Conservation (phyloP, 37 sponge, comb jelly and placozoan genomes). For the Cladorhizidae sp. region DNA sequence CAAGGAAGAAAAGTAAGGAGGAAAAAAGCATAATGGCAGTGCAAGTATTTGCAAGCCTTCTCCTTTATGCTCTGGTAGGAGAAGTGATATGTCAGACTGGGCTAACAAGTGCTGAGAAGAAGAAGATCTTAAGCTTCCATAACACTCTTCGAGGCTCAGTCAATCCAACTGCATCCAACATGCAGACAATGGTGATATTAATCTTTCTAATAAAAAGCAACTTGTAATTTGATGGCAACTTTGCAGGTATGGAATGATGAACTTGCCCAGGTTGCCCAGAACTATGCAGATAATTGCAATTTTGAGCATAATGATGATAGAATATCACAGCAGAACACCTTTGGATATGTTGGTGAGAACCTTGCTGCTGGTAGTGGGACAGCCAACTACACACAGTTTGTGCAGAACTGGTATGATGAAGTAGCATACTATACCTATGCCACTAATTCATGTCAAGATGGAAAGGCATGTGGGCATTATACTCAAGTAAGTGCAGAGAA, state of each 20-base stretch:
- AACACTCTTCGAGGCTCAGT: not conserved
- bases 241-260: conserved; percentile 24
- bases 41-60: too few relatives aligned
- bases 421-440: not conserved
- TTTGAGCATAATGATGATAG: conserved; percentile 15
- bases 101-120: not conserved
- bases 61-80: too few relatives aligned
- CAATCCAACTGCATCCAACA: conserved; percentile 8
- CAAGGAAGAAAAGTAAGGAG: too few relatives aligned
- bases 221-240: too few relatives aligned
- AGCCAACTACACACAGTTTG: not conserved
- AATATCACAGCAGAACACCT: not conserved
- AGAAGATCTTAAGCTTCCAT: not conserved
- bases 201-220: not conserved
- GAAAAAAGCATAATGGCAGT: too few relatives aligned
- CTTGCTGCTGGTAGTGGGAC: conserved; percentile 8
- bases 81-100: not conserved
- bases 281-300: conserved; percentile 12
- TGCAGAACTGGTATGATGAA: conserved; percentile 20
- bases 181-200: not conserved
- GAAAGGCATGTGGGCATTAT: conserved; percentile 27
- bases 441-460: not conserved
- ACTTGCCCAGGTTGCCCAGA: conserved; percentile 20
- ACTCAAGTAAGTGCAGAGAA: conserved; percentile 42
- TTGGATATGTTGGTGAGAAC: conserved; percentile 9